A percentile compares a stretch with the other conserved stretches of the same genome.
Conservation (phyloP, 2,888 invertebrate genomes). For the Synergus itoensis region DNA sequence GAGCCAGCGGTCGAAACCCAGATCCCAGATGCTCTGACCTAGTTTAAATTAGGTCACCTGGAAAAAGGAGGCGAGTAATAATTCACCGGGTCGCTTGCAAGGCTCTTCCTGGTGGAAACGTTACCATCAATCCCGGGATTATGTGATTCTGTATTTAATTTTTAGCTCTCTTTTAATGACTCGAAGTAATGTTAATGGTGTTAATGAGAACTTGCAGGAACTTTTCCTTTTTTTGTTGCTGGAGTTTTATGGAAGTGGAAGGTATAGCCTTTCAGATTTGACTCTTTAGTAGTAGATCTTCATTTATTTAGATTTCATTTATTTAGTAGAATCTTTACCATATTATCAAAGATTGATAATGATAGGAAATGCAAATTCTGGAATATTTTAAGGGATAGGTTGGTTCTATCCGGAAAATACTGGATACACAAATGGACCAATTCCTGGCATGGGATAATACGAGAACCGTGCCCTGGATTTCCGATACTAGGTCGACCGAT, state of each 20-base stretch:
- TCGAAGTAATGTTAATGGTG: background rate
- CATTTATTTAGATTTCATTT: too few species aligned
- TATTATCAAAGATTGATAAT: too few species aligned
- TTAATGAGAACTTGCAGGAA: background rate
- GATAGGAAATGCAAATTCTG: background rate
- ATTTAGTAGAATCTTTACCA: too few species aligned
- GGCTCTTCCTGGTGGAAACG: background rate
- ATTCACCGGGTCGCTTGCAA: slow-evolving; percentile 2
- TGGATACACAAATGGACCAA: slow-evolving; percentile 26
- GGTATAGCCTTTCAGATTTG: too few species aligned
- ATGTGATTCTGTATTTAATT: background rate
- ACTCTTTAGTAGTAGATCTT: too few species aligned
- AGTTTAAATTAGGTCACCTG: slow-evolving; percentile 33
- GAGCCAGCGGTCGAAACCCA: slow-evolving; percentile 32
- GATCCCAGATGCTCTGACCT: slow-evolving; percentile 37
- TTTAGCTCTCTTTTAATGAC: background rate
- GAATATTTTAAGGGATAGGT: background rate
- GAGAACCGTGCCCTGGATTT: slow-evolving; percentile 54
- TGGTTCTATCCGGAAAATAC: background rate
- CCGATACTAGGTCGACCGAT: slow-evolving; percentile 53
- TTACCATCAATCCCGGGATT: background rate
- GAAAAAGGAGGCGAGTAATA: slow-evolving; percentile 35
- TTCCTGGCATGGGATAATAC: slow-evolving; percentile 43
- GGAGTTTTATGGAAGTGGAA: too few species aligned
- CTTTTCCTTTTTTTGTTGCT: too few species aligned